Evolutionary conservation across 2,113 vertebrate species (phyloP).

Genomic region (Scomber japonicus): DNA sequence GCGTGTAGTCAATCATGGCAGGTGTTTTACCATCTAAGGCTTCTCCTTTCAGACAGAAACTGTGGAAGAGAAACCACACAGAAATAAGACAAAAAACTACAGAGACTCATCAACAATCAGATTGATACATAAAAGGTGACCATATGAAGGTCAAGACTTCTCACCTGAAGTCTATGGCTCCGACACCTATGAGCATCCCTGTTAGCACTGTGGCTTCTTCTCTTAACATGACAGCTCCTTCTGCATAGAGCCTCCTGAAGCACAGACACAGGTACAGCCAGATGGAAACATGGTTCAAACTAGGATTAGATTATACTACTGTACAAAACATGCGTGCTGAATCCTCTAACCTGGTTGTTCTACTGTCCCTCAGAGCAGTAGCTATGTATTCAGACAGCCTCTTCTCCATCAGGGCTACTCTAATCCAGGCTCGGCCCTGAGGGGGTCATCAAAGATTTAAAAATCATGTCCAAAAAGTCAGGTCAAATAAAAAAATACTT

Average conservation of each 20-base stretch:
- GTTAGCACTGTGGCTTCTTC: constrained; percentile 95
- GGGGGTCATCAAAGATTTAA: not conserved
- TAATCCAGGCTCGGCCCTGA: constrained; percentile 96
- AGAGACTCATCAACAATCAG: not conserved
- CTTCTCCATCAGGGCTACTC: constrained; percentile 97
- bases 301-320: not conserved
- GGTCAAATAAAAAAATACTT: not conserved
- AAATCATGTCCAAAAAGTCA: too few species aligned
- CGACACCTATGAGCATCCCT: constrained; percentile 95
- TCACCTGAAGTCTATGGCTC: constrained; percentile 97
- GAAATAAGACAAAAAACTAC: not conserved
- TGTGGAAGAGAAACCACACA: constrained; percentile 61
- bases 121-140: not conserved
- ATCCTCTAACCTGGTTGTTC: constrained; percentile 90
- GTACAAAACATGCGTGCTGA: too few species aligned
- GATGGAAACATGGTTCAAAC: not conserved
- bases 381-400: constrained; percentile 96
- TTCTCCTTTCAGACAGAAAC: constrained; percentile 97
- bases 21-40: constrained; percentile 92
- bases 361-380: constrained; percentile 92
- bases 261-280: constrained; percentile 17
- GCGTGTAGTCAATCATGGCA: constrained; percentile 95
- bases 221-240: constrained; percentile 94
- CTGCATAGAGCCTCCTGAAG: constrained; percentile 92
- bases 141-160: not conserved